phyloP scores from a whole-genome alignment of 1,140 invertebrate genomes.

The Temnothorax curvispinosus region DNA sequence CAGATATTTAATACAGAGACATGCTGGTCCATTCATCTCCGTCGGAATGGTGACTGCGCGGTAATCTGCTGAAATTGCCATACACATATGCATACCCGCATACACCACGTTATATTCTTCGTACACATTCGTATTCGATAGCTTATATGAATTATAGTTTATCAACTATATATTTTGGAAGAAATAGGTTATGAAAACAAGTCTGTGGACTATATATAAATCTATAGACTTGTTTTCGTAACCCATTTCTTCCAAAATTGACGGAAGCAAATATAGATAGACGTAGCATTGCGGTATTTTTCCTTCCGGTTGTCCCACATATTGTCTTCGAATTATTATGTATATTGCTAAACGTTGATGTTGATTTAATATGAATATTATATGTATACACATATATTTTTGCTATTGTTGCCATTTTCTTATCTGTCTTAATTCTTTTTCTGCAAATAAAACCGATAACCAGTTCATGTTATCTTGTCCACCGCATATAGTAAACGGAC shows the following conservation, averaged over 20 bases:
- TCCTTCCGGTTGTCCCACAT: background rate
- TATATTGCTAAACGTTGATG: background rate
- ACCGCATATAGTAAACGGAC: background rate
- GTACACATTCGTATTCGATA: background rate
- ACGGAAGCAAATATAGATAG: constrained; percentile 10
- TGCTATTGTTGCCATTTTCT: background rate
- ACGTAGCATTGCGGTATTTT: background rate
- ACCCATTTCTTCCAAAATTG: constrained; percentile 34
- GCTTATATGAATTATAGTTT: background rate
- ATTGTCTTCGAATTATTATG: background rate
- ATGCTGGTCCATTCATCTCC: constrained; percentile 58
- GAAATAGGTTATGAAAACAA: no score
- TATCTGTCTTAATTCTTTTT: background rate
- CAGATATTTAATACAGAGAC: constrained; percentile 33
- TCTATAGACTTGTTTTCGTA: constrained; percentile 30
- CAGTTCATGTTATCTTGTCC: background rate
- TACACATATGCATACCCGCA: background rate
- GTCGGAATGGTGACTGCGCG: constrained; percentile 6
- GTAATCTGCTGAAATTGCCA: constrained; percentile 34
- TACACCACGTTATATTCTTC: background rate
- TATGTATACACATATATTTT: no score
- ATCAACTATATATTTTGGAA: no score
- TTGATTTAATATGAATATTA: background rate
- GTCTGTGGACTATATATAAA: no score
- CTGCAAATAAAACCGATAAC: background rate